Base-by-base conservation (phyloP, 37 sponge, comb jelly and placozoan genomes). In the Tethya wilhelma region DNA sequence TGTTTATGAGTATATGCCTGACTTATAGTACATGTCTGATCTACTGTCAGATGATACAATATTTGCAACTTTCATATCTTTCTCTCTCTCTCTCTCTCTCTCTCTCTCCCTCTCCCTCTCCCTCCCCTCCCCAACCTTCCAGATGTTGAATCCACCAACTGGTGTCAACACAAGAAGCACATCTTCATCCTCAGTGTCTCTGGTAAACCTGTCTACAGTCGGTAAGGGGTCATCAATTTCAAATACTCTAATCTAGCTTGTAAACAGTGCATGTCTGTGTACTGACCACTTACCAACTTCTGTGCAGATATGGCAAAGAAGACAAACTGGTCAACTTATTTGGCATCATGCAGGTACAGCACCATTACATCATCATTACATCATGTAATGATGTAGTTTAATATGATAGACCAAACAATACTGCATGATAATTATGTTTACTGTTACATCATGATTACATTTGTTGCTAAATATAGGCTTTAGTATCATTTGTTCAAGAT, bases 281-380 rank as follows among this genome's bases (percentile, higher is more conserved):
- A 34, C 70, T 3, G n/a, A n/a, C 17, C 17, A 49, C 17, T 9
- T 28, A 28, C 14, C 17, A 34, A n/a, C n/a, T n/a, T 70, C 23
- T 37, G 2, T 70, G 67, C 36, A 74, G 97, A 25, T 91, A 96
- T 83, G 99, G 99, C 0, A 88, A 84, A 37, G 99, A 98, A 42
- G 99, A 98, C 46, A 88, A 96, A 31, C 81, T 96, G 36, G 99
- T 96, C 23, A 89, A 82, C 38, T 44, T 96, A 32, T 93, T 93
- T 83, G 99, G 99, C 8, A 89, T 98, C 72, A 98, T 98, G 99
- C 99, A 98, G 73, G 97, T 95, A 8, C 86, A n/a, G n/a, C n/a
- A n/a, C n/a, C n/a, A n/a, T n/a, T n/a, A n/a, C n/a, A n/a, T n/a
- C n/a, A n/a, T n/a, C n/a, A n/a, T n/a, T n/a, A n/a, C n/a, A n/a